Base-by-base conservation (phyloP, 2,888 invertebrate species). In the Platycheirus albimanus region DNA sequence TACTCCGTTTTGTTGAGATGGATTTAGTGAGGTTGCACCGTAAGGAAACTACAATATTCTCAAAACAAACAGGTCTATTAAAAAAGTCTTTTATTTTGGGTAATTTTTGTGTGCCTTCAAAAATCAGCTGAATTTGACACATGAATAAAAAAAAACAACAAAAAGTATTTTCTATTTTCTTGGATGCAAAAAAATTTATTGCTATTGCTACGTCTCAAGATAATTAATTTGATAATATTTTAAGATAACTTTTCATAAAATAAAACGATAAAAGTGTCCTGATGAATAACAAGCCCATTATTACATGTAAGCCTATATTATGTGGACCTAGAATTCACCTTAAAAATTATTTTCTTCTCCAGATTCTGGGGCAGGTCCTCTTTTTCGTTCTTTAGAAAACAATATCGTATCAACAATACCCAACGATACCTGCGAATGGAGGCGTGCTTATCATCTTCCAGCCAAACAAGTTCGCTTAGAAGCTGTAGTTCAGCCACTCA, bases 361-460 rank as follows among this genome's bases (percentile, higher is more conserved):
- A 96, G 96, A 95, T 93, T 95, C 95, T 87, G 97, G 97, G 85
- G 96, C 97, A 90, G 93, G 94, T 90, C 95, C 95, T 87, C 93
- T 97, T 83, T 97, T 97, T 91, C 94, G 95, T 86, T 94, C 94
- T n/a, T 91, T 98, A 87, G 95, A 96, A 90, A 93, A 95, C 63
- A 94, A 94, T 85, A 92, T 98, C 64, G 92, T 94, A 10, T 94
- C 95, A 86, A 95, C 96, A 3, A 93, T 98, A 85, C 96, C 98
- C 0, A 94, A 95, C 87, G 98, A 98, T 89, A 93, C 95, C 0
- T 95, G 95, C 86, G 98, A 98, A 91, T 98, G 98, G 98, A 94
- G 96, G 86, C 93, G 98, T 84, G 96, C 97, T 0, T 96, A 96
- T 88, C 97, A 98, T 28, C 93, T 98, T 74, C 95, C 96, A 10